phyloP scores from a whole-genome alignment of 2,888 invertebrate species.

The Pseudanteris insignis region DNA sequence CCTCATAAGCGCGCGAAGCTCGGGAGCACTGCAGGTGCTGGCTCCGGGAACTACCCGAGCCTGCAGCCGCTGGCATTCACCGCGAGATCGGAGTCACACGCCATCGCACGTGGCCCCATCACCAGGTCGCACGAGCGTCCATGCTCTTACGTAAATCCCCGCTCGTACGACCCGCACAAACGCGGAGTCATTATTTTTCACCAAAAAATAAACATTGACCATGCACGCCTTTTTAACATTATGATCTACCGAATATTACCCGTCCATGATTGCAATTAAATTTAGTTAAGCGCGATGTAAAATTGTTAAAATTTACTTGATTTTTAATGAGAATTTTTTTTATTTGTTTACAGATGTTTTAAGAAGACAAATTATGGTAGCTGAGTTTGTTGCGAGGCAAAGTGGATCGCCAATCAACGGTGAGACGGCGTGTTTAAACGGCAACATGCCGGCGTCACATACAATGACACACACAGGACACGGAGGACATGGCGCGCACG shows the following conservation, averaged over 20 bases:
- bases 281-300: no score
- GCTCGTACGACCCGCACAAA: no score
- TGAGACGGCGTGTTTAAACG: constrained; percentile 73
- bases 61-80: constrained; percentile 49
- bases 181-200: no score
- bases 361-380: constrained; percentile 78
- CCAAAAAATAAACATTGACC: no score
- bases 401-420: constrained; percentile 76
- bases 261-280: no score
- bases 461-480: constrained; percentile 63
- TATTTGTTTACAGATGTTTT: constrained; percentile 61
- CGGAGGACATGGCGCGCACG: constrained; percentile 54
- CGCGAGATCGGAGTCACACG: constrained; percentile 39
- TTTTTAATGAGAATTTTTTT: not conserved
- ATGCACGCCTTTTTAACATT: no score
- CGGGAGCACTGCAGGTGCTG: not conserved
- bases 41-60: constrained; percentile 8
- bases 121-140: constrained; percentile 47
- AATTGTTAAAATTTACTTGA: no score
- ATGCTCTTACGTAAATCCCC: constrained; percentile 45
- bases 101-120: constrained; percentile 49
- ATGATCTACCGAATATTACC: no score
- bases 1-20: constrained; percentile 36
- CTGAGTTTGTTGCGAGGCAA: constrained; percentile 83
- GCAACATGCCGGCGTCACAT: constrained; percentile 64